Base-by-base conservation (phyloP, 2,113 vertebrate genomes). In the Prochilodus magdalenae region DNA sequence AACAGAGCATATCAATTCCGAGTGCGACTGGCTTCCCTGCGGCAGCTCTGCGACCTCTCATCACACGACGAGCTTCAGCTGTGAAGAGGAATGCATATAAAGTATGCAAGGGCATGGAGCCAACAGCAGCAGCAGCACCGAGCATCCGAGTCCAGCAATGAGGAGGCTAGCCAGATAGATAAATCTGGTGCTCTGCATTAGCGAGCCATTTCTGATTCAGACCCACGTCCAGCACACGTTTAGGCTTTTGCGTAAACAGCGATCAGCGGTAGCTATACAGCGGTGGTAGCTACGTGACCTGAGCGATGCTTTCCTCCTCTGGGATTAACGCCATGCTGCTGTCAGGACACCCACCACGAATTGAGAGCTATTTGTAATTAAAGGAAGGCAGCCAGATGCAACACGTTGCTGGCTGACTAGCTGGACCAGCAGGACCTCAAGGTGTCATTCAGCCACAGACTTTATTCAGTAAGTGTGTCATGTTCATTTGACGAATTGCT, bases 341-440 rank as follows among this genome's bases (percentile, higher is more conserved):
- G 3, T 59, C 33, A 75, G 71, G 27, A 29, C 16, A 82, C 51
- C 24, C 44, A 18, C 75, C 20, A 12, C 60, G 24, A 40, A 55
- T 33, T n/a, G 70, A 57, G 12, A n/a, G 36, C 30, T 1, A 29
- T 53, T 33, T 40, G 26, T 80, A 84, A 84, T 66, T 60, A 73
- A 47, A 26, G 72, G 63, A n/a, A 79, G 67, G 33, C n/a, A n/a
- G 78, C 53, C 79, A 40, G 49, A 82, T 86, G 92, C 94, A 94
- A 94, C 93, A 94, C 90, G 92, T 94, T 93, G 91, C 82, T 87
- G 51, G 89, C 84, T 86, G 62, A 71, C 85, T 80, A 83, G 78
- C 86, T 65, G 89, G 79, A 79, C 84, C 81, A 83, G 77, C 85
- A 70, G 89, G 81, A 80, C 84, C 83, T 81, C 86, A 87, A 24